Base-by-base conservation (phyloP, 2,113 vertebrate genomes). In the Vireo altiloquus region DNA sequence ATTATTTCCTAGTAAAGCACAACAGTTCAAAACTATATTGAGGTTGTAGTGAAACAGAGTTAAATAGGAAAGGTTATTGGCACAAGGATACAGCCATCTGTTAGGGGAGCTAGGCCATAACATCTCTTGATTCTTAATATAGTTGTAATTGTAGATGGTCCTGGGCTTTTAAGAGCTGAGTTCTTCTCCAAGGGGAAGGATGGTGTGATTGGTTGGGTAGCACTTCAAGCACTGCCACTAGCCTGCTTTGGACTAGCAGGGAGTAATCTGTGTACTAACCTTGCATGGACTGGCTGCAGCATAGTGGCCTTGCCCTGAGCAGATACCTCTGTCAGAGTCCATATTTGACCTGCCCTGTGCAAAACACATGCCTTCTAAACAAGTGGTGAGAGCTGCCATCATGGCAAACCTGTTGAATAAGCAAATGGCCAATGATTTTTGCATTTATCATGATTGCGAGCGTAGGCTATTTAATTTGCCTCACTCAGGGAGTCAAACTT, bases 221-320 rank as follows among this genome's bases (percentile, higher is more conserved):
- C 47, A 49, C 11, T n/a, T 69, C 56, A 17, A 13, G 15, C n/a
- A 56, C 53, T 3, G 24, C 39, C 7, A 7, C 63, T 11, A 13
- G 39, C 33, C 49, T 30, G 33, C 59, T 50, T 7, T 28, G 85
- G 40, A 69, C 25, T 23, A 52, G 54, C 27, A 56, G 78, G 42
- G 50, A 74, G 18, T 20, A 7, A 53, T 3, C 30, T 21, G 65
- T 9, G 0, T 28, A 3, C 39, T 28, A 57, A 1, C 8, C 35
- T 80, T 0, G 0, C 0, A 0, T 14, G 59, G 50, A 10, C 15
- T 21, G 44, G 37, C 82, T 68, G 71, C 1, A 3, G 79, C 61
- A 54, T 2, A 8, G 31, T 2, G 3, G 27, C 77, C 33, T 47
- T 74, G 50, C 46, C 59, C 31, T 12, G n/a, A 53, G 54, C 63